Conservation (phyloP, 2,888 invertebrate genomes). For the Campoplex nolae region DNA sequence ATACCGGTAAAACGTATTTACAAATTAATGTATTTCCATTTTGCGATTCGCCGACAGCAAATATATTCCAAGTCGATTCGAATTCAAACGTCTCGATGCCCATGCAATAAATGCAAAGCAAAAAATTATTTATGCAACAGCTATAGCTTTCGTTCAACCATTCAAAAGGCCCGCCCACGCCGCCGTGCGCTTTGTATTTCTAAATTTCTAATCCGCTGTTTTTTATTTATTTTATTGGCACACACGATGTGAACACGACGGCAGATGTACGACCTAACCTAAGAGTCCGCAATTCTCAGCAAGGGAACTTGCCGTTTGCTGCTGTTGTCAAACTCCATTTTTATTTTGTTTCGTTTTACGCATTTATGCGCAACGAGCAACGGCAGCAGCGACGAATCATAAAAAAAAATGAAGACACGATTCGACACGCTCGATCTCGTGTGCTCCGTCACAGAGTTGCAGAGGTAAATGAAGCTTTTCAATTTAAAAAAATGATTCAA, state of each 20-base stretch:
- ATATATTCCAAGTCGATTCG: background rate
- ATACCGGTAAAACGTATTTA: background rate
- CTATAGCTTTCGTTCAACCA: background rate
- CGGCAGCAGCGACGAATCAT: background rate
- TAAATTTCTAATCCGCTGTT: no score
- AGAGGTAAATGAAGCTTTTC: constrained; percentile 87
- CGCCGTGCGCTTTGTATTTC: no score
- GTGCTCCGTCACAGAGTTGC: constrained; percentile 94
- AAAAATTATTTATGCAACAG: no score
- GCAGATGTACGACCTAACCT: constrained; percentile 11
- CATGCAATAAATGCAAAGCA: background rate
- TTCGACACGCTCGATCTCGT: constrained; percentile 97
- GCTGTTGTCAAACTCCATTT: constrained; percentile 36
- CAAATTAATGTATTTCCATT: background rate
- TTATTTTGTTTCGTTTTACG: background rate
- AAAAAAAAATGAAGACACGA: constrained; percentile 93
- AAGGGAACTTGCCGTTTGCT: no score
- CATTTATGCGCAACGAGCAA: constrained; percentile 21
- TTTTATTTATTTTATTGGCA: no score
- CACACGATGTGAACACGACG: background rate
- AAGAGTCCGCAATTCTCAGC: no score
- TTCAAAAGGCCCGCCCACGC: background rate
- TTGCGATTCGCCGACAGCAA: background rate
- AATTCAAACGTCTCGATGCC: background rate
- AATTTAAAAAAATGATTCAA: background rate